These are phyloP conservation scores for Diplodus sargus DNA, from an alignment of 2,797 vertebrate genomes.

Conservation along the genomic window DNA sequence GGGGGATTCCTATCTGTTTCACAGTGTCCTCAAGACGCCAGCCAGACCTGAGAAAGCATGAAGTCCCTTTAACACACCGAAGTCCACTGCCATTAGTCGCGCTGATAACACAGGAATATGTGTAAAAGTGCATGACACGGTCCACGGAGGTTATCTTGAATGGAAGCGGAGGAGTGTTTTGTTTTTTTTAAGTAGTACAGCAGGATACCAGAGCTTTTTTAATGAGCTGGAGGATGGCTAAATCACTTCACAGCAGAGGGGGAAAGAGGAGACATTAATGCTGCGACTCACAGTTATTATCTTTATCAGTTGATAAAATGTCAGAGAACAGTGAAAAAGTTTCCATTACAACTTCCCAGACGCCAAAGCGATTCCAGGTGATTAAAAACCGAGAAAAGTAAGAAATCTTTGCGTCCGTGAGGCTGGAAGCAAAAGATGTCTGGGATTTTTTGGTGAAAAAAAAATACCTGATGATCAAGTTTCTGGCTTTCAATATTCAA, in stretches of 20 bases:
- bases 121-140: conserved; percentile 42
- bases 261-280: neutral
- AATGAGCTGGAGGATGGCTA: neutral
- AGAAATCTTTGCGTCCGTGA: neutral
- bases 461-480: neutral
- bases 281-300: neutral
- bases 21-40: conserved; percentile 44
- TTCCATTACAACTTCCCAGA: neutral
- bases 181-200: neutral
- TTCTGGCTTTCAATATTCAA: neutral
- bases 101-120: conserved; percentile 52
- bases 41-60: conserved; percentile 24
- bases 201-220: neutral
- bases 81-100: conserved; percentile 26
- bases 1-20: conserved; percentile 18
- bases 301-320: neutral
- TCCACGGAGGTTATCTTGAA: conserved; percentile 22
- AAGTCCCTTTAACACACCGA: conserved; percentile 36
- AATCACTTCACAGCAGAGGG: conserved; percentile 2
- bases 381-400: neutral
- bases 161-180: conserved; percentile 17
- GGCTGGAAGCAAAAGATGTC: neutral
- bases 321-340: neutral
- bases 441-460: neutral
- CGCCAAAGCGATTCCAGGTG: neutral